Evolutionary conservation across 2,113 vertebrate species (phyloP).

Genomic region (Dipodomys stephensi): DNA sequence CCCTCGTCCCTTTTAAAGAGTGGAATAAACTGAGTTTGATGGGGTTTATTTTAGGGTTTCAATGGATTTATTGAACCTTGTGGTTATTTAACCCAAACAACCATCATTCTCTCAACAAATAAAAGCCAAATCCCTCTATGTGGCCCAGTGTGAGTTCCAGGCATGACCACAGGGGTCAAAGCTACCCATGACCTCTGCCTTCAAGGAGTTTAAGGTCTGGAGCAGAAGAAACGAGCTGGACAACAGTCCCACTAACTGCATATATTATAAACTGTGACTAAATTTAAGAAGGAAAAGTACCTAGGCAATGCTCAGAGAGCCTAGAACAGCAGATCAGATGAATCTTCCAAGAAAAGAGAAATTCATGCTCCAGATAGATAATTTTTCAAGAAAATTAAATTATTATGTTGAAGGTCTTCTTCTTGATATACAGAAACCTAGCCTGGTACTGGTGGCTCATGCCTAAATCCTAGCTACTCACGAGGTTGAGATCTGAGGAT

Average conservation of each 20-base stretch:
- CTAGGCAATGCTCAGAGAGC: background rate
- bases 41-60: background rate
- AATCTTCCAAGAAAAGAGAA: background rate
- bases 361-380: background rate
- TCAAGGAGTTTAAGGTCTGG: background rate
- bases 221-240: background rate
- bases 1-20: background rate
- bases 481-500: too few species aligned
- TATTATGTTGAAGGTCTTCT: background rate
- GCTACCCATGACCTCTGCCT: background rate
- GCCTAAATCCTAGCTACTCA: too few species aligned
- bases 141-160: background rate
- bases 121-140: background rate
- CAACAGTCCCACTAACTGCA: background rate
- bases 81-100: too few species aligned
- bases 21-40: background rate
- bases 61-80: background rate
- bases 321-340: background rate
- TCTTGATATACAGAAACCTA: background rate
- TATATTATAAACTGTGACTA: background rate
- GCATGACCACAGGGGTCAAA: background rate
- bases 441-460: too few species aligned
- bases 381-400: background rate
- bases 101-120: background rate
- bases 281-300: background rate